Evolutionary conservation across 2,888 invertebrate species (phyloP).

Genomic region (Hoplodrina blanda): DNA sequence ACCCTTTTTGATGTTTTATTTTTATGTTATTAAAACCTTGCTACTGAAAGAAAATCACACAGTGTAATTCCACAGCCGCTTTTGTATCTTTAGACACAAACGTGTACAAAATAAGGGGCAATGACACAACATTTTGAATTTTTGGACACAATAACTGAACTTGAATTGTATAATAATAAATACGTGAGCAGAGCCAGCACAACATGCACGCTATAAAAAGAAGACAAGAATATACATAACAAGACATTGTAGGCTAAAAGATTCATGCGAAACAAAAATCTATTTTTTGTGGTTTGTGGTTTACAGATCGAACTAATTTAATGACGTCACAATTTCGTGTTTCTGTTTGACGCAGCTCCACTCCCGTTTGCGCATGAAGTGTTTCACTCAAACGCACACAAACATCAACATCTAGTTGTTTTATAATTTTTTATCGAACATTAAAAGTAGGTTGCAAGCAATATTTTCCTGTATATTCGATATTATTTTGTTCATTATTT

Average conservation of each 20-base stretch:
- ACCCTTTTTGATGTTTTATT: slow-evolving; percentile 18
- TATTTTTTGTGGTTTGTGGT: no score
- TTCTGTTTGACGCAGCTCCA: not conserved
- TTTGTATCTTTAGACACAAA: not conserved
- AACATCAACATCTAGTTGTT: not conserved
- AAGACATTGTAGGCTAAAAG: no score
- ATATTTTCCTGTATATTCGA: slow-evolving; percentile 35
- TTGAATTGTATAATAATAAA: no score
- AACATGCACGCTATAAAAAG: no score
- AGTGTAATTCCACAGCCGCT: not conserved
- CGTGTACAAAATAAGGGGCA: no score
- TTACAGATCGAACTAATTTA: slow-evolving; percentile 8
- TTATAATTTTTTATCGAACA: slow-evolving; percentile 27
- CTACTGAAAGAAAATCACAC: not conserved
- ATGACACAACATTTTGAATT: no score
- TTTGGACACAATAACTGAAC: no score
- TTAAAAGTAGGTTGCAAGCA: slow-evolving; percentile 16
- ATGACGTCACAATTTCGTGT: slow-evolving; percentile 21
- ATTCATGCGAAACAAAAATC: no score
- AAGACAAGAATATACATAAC: no score
- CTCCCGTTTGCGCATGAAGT: not conserved
- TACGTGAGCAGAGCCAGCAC: no score
- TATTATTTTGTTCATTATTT: slow-evolving; percentile 49
- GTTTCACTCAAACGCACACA: slow-evolving; percentile 13
- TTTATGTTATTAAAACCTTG: slow-evolving; percentile 28